Evolutionary conservation across 2,797 vertebrate genomes (phyloP), one percentile per base, ranked within the genome.

Genomic region (Staurois parvus): DNA sequence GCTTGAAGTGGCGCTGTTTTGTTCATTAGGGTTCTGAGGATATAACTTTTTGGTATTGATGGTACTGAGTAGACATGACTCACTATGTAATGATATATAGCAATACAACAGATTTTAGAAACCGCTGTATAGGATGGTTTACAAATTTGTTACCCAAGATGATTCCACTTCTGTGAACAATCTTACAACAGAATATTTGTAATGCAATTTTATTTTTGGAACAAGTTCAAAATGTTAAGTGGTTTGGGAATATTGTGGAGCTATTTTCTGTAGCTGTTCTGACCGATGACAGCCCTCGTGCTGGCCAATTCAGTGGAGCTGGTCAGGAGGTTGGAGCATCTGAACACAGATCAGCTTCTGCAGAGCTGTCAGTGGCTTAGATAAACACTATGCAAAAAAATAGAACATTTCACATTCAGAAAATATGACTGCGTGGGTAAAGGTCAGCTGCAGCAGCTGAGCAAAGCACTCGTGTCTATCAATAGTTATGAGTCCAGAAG

Each of bases 341-440:
- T 79, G 64, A 34, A 68, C 64, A 68, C 21, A 11, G 40, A 79
- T 68, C 64, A 69, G 45, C 77, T 45, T 67, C 29, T 32, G 68
- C 77, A 48, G 24, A 67, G 66, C 68, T 79, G 64, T 79, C 77
- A n/a, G 40, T 68, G 77, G 77, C 48, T 69, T 79, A 48, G 17
- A 79, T 32, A 42, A 70, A 69, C 42, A 45, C 28, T 5, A 15
- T 52, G 34, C 30, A 79, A 24, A 79, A 69, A n/a, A 68, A 67
- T 62, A 30, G 76, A 64, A 77, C 59, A 77, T 77, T 52, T 77
- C 56, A 77, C 15, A 52, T 30, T n/a, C n/a, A 29, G 42, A 48
- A 79, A 48, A 79, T 79, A 30, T 69, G 37, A 48, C 64, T 21
- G 77, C 26, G 17, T 48, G 19, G 66, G 45, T 69, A 79, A 79